Conservation (phyloP, 2,888 invertebrate genomes). For the Phrixothrix hirtus region DNA sequence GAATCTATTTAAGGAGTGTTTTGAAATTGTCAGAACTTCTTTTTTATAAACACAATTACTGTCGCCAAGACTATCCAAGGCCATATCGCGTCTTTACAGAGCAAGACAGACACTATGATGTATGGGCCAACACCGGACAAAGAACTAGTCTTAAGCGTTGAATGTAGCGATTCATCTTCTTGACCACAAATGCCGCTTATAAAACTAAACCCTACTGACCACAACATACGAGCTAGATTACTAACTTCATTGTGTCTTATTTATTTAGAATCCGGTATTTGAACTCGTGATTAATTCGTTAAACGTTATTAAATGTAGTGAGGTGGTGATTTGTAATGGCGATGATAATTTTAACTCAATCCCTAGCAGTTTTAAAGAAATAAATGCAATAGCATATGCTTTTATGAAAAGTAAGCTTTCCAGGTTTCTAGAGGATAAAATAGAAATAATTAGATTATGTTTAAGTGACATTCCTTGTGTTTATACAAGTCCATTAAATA, state of each 20-base stretch:
- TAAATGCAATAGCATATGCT: too few relatives aligned
- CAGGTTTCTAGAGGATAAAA: too few relatives aligned
- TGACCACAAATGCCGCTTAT: slow-evolving; percentile 40
- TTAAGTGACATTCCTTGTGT: too few relatives aligned
- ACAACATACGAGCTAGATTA: slow-evolving; percentile 28
- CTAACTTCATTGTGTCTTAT: slow-evolving; percentile 17
- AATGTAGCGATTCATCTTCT: slow-evolving; percentile 46
- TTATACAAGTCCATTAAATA: too few relatives aligned
- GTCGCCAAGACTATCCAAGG: slow-evolving; percentile 36
- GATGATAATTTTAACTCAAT: too few relatives aligned
- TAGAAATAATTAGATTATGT: too few relatives aligned
- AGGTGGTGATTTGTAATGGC: slow-evolving; percentile 9
- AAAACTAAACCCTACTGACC: slow-evolving; percentile 32
- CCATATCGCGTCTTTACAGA: slow-evolving; percentile 34
- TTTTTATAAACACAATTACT: slow-evolving; percentile 26
- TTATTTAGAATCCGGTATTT: slow-evolving; percentile 24
- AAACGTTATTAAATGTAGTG: slow-evolving; percentile 14
- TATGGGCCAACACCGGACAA: slow-evolving; percentile 42
- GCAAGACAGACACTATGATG: slow-evolving; percentile 46
- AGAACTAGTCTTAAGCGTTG: slow-evolving; percentile 46
- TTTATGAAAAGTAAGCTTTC: too few relatives aligned
- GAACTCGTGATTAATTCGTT: slow-evolving; percentile 19
- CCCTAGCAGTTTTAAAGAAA: too few relatives aligned
- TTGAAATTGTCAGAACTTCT: slow-evolving; percentile 21
- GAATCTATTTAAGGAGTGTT: neutral